Percentiles rank a stretch among this genome's conserved stretches.
Conservation (phyloP, 1,140 invertebrate genomes). For the Pissodes strobi region DNA sequence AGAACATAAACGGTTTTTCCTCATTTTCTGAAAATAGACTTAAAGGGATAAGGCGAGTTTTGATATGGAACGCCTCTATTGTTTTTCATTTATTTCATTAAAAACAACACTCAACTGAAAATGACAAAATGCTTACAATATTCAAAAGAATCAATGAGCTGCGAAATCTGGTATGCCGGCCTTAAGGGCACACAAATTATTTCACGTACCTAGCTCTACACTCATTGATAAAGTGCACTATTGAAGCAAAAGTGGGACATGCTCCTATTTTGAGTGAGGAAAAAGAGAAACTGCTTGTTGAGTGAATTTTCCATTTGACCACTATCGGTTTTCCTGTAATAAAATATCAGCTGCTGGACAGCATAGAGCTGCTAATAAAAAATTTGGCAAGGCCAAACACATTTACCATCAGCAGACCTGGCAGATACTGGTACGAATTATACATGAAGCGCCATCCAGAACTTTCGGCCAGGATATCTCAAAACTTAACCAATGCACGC, state of each 20-base stretch:
- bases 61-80: no score
- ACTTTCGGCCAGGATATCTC: slow-evolving; percentile 37
- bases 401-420: slow-evolving; percentile 45
- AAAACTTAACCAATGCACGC: slow-evolving; percentile 44
- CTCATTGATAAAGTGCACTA: slow-evolving; percentile 24
- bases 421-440: slow-evolving; percentile 45
- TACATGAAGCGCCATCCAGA: slow-evolving; percentile 48
- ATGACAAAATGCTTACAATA: no score
- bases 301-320: background rate
- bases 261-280: background rate
- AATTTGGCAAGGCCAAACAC: slow-evolving; percentile 28
- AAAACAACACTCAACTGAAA: no score
- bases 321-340: background rate
- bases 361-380: slow-evolving; percentile 20
- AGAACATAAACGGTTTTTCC: no score
- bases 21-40: no score
- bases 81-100: no score
- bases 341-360: background rate
- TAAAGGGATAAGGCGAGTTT: no score
- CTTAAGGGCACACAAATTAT: no score
- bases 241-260: background rate
- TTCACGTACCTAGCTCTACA: slow-evolving; percentile 44
- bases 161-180: no score
- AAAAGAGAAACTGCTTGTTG: background rate
- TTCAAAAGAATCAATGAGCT: no score